phyloP scores from a whole-genome alignment of 2,797 vertebrate genomes.

The Cryptoblepharus egeriae region DNA sequence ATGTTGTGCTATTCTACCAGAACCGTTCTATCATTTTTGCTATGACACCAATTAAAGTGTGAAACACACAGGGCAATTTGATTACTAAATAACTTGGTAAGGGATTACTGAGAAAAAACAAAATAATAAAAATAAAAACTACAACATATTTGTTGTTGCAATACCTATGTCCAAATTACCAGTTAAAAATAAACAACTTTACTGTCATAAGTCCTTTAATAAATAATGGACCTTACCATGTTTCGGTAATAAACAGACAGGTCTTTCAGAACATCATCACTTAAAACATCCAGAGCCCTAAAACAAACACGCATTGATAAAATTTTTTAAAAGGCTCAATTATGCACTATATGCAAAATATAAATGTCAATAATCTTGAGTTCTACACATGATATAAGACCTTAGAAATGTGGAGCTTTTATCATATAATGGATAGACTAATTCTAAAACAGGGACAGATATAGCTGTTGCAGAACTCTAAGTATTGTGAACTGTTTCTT shows the following conservation, averaged over 20 bases:
- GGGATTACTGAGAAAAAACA: background rate
- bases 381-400: background rate
- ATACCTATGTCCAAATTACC: background rate
- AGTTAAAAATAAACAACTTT: background rate
- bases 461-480: background rate
- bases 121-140: background rate
- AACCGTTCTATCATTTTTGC: no score
- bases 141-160: background rate
- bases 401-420: background rate
- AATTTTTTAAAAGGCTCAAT: background rate
- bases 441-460: background rate
- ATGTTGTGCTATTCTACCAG: no score
- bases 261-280: conserved; percentile 91
- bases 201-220: no score
- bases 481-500: background rate
- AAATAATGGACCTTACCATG: conserved; percentile 82
- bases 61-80: background rate
- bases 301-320: conserved; percentile 34
- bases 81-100: background rate
- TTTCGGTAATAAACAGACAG: conserved; percentile 90
- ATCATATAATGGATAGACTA: background rate
- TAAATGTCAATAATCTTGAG: background rate
- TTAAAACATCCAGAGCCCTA: conserved; percentile 93
- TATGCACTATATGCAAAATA: background rate
- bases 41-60: background rate